Conservation (phyloP, 2,888 invertebrate species). For the Thymelicus acteon region DNA sequence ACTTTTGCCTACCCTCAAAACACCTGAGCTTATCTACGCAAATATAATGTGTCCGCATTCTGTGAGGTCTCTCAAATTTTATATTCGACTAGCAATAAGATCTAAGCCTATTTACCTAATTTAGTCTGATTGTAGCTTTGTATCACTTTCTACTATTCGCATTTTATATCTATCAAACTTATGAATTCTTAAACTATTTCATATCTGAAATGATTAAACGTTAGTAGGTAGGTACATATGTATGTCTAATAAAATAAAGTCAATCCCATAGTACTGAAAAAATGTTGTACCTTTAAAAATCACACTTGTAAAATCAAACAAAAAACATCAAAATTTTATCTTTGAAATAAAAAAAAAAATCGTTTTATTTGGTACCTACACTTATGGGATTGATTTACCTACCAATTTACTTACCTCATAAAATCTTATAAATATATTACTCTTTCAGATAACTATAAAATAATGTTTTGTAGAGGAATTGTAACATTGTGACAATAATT, state of each 20-base stretch:
- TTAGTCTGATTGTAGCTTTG: constrained; percentile 5
- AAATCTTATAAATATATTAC: background rate
- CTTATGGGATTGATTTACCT: too few relatives aligned
- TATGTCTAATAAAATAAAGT: background rate
- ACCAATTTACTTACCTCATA: too few relatives aligned
- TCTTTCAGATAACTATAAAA: constrained; percentile 2
- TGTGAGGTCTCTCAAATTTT: constrained; percentile 1
- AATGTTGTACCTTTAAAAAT: too few relatives aligned
- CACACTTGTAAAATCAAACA: too few relatives aligned
- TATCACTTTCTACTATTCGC: constrained; percentile 20
- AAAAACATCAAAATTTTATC: too few relatives aligned
- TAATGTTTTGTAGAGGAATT: constrained; percentile 26
- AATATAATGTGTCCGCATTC: too few relatives aligned
- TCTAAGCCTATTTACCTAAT: background rate
- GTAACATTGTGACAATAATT: constrained; percentile 69
- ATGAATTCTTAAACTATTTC: background rate
- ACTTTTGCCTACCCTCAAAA: too few relatives aligned
- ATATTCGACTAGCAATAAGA: background rate
- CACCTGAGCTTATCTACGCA: too few relatives aligned
- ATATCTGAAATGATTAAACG: background rate
- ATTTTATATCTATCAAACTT: constrained; percentile 9
- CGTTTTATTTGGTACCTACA: too few relatives aligned
- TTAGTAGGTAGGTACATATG: background rate
- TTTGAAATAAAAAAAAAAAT: too few relatives aligned
- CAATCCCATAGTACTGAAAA: background rate